A percentile compares a stretch with the other conserved stretches of the same genome.
Conservation (phyloP, 2,888 invertebrate genomes). For the Ophonus ardosiacus region DNA sequence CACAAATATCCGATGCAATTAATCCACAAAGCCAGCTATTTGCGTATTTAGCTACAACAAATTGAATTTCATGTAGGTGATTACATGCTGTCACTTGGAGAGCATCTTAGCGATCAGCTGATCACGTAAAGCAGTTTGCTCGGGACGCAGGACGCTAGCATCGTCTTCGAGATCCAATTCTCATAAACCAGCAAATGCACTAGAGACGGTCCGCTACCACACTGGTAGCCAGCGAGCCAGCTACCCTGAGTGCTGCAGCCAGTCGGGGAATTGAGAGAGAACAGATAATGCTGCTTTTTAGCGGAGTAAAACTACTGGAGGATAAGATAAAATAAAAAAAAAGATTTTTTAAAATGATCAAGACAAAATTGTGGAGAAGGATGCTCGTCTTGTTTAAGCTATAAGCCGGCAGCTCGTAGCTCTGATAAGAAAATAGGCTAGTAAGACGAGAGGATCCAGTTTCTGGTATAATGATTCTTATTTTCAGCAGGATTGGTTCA, state of each 20-base stretch:
- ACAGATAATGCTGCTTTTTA: background rate
- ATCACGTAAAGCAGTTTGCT: conserved; percentile 41
- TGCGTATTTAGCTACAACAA: conserved; percentile 21
- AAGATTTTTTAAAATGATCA: background rate
- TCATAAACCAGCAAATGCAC: conserved; percentile 30
- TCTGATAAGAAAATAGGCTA: no score
- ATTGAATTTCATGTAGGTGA: conserved; percentile 14
- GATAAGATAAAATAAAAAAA: background rate
- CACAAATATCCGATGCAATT: conserved; percentile 15
- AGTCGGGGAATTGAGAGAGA: background rate
- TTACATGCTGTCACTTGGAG: background rate
- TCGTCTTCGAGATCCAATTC: conserved; percentile 21
- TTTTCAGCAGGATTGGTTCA: no score
- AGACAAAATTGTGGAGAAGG: background rate
- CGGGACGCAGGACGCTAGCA: background rate
- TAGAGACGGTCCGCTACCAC: background rate
- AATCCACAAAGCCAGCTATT: conserved; percentile 9
- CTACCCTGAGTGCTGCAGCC: background rate
- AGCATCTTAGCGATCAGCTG: background rate
- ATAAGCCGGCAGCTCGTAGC: no score
- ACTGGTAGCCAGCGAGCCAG: background rate
- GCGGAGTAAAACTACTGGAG: background rate
- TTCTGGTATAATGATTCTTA: no score
- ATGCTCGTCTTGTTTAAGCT: no score
- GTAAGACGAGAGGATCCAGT: no score